Evolutionary conservation across 2,888 invertebrate species (phyloP), one percentile per base, ranked within the genome.

Genomic region (Lamellibrachia columna): DNA sequence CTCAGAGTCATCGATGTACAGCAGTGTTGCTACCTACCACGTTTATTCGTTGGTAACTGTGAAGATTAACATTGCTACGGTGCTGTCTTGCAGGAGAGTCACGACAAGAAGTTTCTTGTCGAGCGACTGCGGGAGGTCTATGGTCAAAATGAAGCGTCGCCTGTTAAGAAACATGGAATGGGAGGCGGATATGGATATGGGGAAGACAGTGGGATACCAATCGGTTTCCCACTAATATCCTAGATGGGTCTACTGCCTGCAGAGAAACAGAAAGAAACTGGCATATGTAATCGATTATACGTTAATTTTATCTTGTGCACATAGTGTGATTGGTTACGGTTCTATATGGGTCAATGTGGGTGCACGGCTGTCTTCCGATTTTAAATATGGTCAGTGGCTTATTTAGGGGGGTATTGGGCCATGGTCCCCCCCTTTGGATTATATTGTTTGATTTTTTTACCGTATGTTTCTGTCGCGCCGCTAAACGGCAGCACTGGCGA

Each of bases 101-200:
- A 91, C n/a, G 91, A 91, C 55, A 91, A 91, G n/a, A 91, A 91
- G 53, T 91, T 91, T 58, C 91, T 91, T 3, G 55, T 53, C 53
- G 91, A 91, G 55, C 15, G 91, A 7, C 53, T 91, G 53, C 53
- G 53, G 7, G 55, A 91, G 1, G 75, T 75, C 22, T 75, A 6
- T n/a, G 4, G n/a, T 6, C 75, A 75, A n/a, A 75, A 75, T n/a
- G 75, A 75, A 11, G 4, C 75, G 6, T 15, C 15, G 22, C 15
- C 22, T 4, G 22, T n/a, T 2, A 22, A 22, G 22, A 22, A 22
- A 3, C 75, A 22, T 6, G 75, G 6, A 15, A 11, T 22, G 22
- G 15, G 4, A 75, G 6, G 15, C 6, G 75, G n/a, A 15, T 40
- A 40, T 40, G 40, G 40, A 40, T 75, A 75, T n/a, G 75, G 11